Percentiles rank a stretch among this genome's conserved stretches.
These are phyloP conservation scores for Eilema griseolum DNA, from an alignment of 2,888 invertebrate species.

Conservation along the genomic window DNA sequence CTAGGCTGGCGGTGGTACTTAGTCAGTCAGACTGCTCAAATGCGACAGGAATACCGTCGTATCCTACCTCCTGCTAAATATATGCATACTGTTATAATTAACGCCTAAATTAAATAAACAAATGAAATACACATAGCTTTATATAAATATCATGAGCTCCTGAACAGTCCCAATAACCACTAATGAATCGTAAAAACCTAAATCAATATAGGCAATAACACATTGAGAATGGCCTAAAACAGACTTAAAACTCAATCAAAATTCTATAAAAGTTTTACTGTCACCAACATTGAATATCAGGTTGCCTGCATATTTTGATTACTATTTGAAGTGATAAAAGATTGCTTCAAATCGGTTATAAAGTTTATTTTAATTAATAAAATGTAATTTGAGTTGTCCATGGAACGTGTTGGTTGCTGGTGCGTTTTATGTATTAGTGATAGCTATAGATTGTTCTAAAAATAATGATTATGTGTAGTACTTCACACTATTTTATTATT, in stretches of 20 bases:
- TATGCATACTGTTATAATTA: no score
- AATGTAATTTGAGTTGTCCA: slow-evolving; percentile 35
- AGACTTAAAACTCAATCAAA: slow-evolving; percentile 1
- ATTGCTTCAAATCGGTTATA: slow-evolving; percentile 28
- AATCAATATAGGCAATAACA: not conserved
- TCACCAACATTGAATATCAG: slow-evolving; percentile 18
- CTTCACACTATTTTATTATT: slow-evolving; percentile 11
- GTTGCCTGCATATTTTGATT: slow-evolving; percentile 24
- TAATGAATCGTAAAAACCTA: not conserved
- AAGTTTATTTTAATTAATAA: slow-evolving; percentile 34
- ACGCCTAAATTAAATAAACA: not conserved
- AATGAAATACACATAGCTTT: not conserved
- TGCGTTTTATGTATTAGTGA: slow-evolving; percentile 28
- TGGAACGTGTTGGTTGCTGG: slow-evolving; percentile 31
- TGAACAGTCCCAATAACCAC: not conserved
- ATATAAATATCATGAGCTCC: not conserved
- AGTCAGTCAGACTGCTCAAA: no score
- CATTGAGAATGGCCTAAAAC: not conserved
- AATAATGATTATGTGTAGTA: not conserved
- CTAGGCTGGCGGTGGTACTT: no score
- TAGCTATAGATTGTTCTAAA: not conserved
- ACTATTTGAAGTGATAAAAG: slow-evolving; percentile 25
- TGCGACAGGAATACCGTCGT: no score
- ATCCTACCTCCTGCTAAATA: no score
- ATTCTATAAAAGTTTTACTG: slow-evolving; percentile 12